phyloP scores from a whole-genome alignment of 2,113 vertebrate genomes.

The Saccopteryx bilineata region DNA sequence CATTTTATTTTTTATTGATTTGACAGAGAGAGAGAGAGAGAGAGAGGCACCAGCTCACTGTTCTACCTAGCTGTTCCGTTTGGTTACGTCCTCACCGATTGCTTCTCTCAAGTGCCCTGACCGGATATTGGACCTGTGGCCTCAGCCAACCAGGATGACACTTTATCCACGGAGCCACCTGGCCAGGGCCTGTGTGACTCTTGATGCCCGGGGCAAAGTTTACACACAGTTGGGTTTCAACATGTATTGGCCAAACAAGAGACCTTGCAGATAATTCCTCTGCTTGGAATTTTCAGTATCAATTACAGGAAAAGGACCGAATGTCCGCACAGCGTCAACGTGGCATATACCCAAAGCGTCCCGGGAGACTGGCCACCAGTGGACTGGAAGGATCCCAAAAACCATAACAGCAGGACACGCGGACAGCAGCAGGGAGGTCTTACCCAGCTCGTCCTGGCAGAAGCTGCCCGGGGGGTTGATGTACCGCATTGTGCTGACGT shows the following conservation, averaged over 20 bases:
- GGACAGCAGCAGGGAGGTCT: background rate
- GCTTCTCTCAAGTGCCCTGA: no score
- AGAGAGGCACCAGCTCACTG: no score
- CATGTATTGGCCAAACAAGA: background rate
- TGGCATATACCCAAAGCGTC: background rate
- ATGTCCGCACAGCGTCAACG: background rate
- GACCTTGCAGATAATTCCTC: background rate
- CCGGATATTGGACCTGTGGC: no score
- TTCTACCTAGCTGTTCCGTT: no score
- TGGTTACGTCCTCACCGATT: no score
- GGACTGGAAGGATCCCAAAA: background rate
- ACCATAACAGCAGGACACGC: fast-evolving
- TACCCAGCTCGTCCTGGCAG: constrained; percentile 89
- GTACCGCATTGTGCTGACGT: constrained; percentile 90
- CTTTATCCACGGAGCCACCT: no score
- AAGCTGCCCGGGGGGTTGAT: constrained; percentile 92
- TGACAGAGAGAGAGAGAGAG: no score
- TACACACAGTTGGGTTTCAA: background rate
- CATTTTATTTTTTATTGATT: no score
- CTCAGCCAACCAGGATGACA: no score
- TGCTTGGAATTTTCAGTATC: background rate
- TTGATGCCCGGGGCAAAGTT: background rate
- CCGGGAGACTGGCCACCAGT: background rate
- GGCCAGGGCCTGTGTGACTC: background rate
- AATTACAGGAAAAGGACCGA: background rate